A percentile compares a stretch with the other conserved stretches of the same genome.
These are phyloP conservation scores for Chalcis sispes DNA, from an alignment of 2,888 invertebrate genomes.

Conservation along the genomic window DNA sequence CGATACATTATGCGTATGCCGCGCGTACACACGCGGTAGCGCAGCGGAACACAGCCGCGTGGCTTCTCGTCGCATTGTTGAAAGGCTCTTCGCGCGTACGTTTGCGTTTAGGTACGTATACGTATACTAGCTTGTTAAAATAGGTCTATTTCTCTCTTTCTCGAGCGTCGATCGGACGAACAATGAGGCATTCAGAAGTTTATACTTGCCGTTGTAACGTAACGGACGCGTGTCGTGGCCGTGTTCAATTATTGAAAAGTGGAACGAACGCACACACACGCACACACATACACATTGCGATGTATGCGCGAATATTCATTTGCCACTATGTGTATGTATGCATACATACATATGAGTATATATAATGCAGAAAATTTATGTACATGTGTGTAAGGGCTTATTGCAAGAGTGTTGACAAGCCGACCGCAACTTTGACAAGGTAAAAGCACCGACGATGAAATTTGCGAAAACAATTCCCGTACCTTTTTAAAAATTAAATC, in stretches of 20 bases:
- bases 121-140: slow-evolving; percentile 5
- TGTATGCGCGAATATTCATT: slow-evolving; percentile 34
- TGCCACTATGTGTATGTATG: not conserved
- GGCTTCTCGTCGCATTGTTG: not conserved
- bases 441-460: too few species aligned
- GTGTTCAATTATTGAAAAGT: slow-evolving; percentile 47
- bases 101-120: too few species aligned
- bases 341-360: not conserved
- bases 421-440: too few species aligned
- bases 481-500: too few species aligned
- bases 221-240: slow-evolving; percentile 34
- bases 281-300: too few species aligned
- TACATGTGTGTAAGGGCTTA: not conserved
- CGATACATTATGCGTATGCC: too few species aligned
- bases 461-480: too few species aligned
- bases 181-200: slow-evolving; percentile 55
- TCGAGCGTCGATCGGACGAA: slow-evolving; percentile 45
- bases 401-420: not conserved
- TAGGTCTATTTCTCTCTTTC: too few species aligned
- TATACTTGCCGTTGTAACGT: slow-evolving; percentile 34
- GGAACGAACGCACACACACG: slow-evolving; percentile 4
- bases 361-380: too few species aligned
- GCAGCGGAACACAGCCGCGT: not conserved
- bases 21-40: not conserved
- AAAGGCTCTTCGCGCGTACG: not conserved